Base-by-base conservation (phyloP, 1,140 invertebrate species). In the Hestina assimilis region DNA sequence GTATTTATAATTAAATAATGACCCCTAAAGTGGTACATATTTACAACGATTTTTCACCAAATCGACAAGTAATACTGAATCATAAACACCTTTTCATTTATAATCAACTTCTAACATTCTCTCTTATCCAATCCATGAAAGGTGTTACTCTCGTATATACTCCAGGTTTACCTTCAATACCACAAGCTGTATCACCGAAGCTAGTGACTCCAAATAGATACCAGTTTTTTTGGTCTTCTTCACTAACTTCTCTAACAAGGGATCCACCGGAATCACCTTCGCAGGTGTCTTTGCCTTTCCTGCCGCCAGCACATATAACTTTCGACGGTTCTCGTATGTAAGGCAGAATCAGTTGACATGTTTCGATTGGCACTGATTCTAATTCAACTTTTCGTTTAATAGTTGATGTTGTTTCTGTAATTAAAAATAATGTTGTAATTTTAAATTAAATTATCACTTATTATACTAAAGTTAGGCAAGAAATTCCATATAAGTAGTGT, bases 151-250 rank as follows among this genome's bases (percentile, higher is more conserved):
- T 81, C 0, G 90, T 90, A 38, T 92, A 92, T 5, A 91, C 79
- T 0, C 89, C 88, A 7, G 91, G 91, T 9, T 69, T 63, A 1
- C 83, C 88, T 58, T 77, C 66, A 0, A 54, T 63, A 0, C 90
- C 91, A 52, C 91, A 92, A 4, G 45, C 40, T 2, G 12, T 67
- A 0, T 71, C 12, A 4, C 91, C 91, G 56, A 89, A 91, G 35
- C 91, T 92, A 1, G 92, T 90, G 2, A 93, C 69, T 0, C 92
- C 81, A 83, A 58, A 90, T 54, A 67, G 85, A 83, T 59, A 91
- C 61, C 66, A 76, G 78, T 78, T 86, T 60, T 9, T 58, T n/a
- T 29, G 56, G 43, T 23, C 62, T 45, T 73, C 43, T 23, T 73
- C 64, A 4, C 8, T 15, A 2, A 68, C 60, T 19, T 55, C 28